phyloP scores from a whole-genome alignment of 2,113 vertebrate genomes.

The Zootoca vivipara region DNA sequence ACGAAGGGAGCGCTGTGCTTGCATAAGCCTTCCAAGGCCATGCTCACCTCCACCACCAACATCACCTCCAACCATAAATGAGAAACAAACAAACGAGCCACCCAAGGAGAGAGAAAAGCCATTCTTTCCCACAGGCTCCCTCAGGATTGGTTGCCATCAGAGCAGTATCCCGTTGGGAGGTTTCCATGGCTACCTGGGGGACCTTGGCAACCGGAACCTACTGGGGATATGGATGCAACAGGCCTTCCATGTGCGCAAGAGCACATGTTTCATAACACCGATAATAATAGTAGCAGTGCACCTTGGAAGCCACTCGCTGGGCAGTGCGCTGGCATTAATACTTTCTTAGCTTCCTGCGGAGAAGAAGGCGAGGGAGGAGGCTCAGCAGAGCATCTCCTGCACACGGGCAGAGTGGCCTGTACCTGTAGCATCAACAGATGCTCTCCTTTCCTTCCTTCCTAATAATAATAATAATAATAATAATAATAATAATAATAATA shows the following conservation, averaged over 20 bases:
- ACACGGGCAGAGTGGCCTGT: neutral
- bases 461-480: no score
- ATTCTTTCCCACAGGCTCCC: conserved; percentile 37
- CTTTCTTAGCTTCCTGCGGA: neutral
- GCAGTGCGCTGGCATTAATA: rapidly evolving
- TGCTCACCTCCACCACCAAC: no score
- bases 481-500: no score
- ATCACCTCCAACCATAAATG: no score
- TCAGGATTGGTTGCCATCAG: conserved; percentile 55
- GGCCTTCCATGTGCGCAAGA: conserved; percentile 32
- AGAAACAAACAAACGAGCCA: neutral
- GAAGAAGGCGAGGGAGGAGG: neutral
- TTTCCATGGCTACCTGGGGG: conserved; percentile 65
- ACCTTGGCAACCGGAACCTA: conserved; percentile 34
- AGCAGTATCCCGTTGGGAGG: conserved; percentile 55
- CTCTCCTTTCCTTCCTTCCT: no score
- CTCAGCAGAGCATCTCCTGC: neutral
- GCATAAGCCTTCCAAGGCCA: neutral
- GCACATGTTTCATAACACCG: neutral
- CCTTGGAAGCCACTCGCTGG: rapidly evolving
- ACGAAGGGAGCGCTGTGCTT: no score
- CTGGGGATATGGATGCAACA: conserved; percentile 4
- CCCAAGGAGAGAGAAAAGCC: conserved; percentile 1
- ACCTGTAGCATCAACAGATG: neutral
- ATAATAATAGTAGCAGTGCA: rapidly evolving